Conservation (phyloP, 2,113 vertebrate species). For the Entelurus aequoreus region DNA sequence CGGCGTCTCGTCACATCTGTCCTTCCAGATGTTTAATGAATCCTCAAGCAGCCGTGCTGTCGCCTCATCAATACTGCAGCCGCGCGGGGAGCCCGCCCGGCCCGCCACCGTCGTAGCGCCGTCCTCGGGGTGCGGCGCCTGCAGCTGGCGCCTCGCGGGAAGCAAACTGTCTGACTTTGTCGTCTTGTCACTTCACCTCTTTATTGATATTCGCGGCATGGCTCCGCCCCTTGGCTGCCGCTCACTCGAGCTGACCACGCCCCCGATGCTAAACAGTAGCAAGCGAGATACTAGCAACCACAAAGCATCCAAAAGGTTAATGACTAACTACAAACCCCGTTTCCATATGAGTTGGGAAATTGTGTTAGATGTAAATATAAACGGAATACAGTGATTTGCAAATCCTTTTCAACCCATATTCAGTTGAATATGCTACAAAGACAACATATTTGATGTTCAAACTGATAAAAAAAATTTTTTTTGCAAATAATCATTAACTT, state of each 20-base stretch:
- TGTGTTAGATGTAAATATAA: no score
- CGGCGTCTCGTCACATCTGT: slow-evolving; percentile 78
- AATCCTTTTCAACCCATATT: no score
- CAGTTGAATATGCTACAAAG: no score
- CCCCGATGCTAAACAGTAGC: neutral
- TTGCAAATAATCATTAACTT: no score
- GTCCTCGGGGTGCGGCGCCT: slow-evolving; percentile 55
- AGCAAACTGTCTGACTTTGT: slow-evolving; percentile 63
- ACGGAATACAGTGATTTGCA: no score
- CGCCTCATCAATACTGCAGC: slow-evolving; percentile 78
- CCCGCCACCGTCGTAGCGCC: slow-evolving; percentile 44
- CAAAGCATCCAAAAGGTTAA: no score
- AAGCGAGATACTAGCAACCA: neutral
- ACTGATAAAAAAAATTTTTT: no score
- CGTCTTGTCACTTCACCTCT: slow-evolving; percentile 72
- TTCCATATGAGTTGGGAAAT: no score
- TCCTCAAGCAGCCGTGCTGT: slow-evolving; percentile 72
- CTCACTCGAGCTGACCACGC: neutral
- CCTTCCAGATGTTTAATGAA: slow-evolving; percentile 79
- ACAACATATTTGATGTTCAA: no score
- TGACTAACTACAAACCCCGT: no score
- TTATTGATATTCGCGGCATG: slow-evolving; percentile 64
- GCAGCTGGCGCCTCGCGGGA: slow-evolving; percentile 72
- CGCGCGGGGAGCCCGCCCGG: slow-evolving; percentile 52
- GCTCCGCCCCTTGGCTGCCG: slow-evolving; percentile 3